Percentiles rank a stretch among this genome's conserved stretches.
Evolutionary conservation across 2,113 vertebrate species (phyloP).

Genomic region (Willisornis vidua): DNA sequence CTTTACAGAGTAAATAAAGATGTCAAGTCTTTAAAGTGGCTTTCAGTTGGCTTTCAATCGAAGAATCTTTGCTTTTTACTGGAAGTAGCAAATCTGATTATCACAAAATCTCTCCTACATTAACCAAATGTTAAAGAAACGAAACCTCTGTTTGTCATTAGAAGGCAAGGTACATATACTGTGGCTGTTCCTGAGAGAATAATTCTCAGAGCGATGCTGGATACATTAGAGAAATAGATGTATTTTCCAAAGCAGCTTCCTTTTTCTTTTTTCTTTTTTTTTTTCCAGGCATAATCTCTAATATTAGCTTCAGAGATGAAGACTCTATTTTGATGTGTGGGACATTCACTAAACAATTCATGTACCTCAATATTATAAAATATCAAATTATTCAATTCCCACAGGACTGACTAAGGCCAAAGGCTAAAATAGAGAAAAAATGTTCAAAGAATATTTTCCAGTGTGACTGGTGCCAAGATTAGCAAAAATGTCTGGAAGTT

Average conservation of each 20-base stretch:
- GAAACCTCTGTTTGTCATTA: slow-evolving; percentile 22
- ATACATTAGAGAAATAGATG: not conserved
- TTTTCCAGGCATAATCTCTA: not conserved
- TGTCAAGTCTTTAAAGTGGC: not conserved
- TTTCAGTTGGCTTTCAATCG: not conserved
- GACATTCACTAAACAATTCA: slow-evolving; percentile 28
- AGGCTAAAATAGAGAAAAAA: slow-evolving; percentile 7
- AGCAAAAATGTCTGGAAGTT: slow-evolving; percentile 56
- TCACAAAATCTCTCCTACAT: not conserved
- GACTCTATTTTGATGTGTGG: slow-evolving; percentile 17
- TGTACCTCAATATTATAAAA: slow-evolving; percentile 41
- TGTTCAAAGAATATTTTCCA: slow-evolving; percentile 54
- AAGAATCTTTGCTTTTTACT: slow-evolving; percentile 2
- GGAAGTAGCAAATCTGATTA: not conserved
- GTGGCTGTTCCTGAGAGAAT: not conserved
- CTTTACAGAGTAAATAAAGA: not conserved
- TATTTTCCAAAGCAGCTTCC: not conserved
- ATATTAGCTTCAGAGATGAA: not conserved
- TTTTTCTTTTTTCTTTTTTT: not conserved
- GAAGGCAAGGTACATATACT: not conserved
- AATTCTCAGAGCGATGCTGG: not conserved
- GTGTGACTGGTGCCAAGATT: slow-evolving; percentile 41
- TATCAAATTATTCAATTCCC: slow-evolving; percentile 38
- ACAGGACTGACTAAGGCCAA: not conserved
- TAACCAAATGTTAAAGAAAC: not conserved